Percentiles rank a stretch among this genome's conserved stretches.
Conservation (phyloP, 2,113 vertebrate species). For the Notarius quadriscutis region DNA sequence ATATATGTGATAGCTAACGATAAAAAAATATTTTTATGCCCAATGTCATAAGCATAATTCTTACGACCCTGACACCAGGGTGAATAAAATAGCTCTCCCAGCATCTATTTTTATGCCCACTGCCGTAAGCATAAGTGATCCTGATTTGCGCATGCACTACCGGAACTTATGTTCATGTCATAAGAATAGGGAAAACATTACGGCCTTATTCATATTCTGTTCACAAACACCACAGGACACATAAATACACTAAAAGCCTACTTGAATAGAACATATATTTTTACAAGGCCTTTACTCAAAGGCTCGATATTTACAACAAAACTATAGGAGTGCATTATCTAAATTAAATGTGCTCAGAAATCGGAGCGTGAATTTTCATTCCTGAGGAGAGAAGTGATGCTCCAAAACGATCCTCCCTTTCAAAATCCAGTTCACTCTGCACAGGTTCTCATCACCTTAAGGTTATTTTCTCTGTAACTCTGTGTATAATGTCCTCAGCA, state of each 20-base stretch:
- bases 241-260: slow-evolving; percentile 63
- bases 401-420: background rate
- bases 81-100: too few species aligned
- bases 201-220: slow-evolving; percentile 34
- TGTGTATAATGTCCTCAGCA: slow-evolving; percentile 64
- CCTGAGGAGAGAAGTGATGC: background rate
- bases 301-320: slow-evolving; percentile 14
- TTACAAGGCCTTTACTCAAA: slow-evolving; percentile 9
- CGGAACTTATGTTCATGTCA: too few species aligned
- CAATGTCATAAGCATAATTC: too few species aligned
- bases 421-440: background rate
- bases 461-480: background rate
- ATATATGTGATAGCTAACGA: too few species aligned
- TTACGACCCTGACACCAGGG: too few species aligned
- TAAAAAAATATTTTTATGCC: too few species aligned
- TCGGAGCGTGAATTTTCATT: background rate
- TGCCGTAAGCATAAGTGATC: too few species aligned
- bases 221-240: slow-evolving; percentile 46
- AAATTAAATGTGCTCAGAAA: slow-evolving; percentile 20
- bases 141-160: too few species aligned
- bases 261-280: slow-evolving; percentile 60
- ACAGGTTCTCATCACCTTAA: background rate
- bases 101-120: too few species aligned
- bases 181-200: too few species aligned
- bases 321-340: slow-evolving; percentile 8